A percentile compares a stretch with the other conserved stretches of the same genome.
Evolutionary conservation across 2,797 vertebrate genomes (phyloP).

Genomic region (Schizopygopsis pylzovi): DNA sequence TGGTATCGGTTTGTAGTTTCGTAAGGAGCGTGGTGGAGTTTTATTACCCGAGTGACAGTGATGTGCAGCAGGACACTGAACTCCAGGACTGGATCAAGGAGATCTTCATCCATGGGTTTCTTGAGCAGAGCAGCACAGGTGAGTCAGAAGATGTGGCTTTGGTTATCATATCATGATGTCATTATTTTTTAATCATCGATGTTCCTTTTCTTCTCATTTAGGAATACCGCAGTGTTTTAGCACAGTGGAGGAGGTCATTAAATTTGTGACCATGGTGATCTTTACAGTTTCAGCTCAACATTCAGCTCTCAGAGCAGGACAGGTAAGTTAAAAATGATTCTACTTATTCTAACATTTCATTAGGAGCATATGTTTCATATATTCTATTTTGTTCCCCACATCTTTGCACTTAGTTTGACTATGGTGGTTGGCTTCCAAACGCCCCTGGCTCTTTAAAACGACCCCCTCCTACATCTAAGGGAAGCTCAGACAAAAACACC

Average conservation of each 20-base stretch:
- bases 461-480: constrained; percentile 77
- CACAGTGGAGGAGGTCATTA: constrained; percentile 63
- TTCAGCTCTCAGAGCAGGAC: constrained; percentile 68
- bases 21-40: constrained; percentile 59
- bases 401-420: constrained; percentile 62
- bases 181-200: not conserved
- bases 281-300: constrained; percentile 72
- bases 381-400: not conserved
- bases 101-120: constrained; percentile 67
- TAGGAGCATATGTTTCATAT: not conserved
- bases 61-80: constrained; percentile 66
- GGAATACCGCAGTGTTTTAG: constrained; percentile 56
- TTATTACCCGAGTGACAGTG: constrained; percentile 63
- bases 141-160: constrained; percentile 42
- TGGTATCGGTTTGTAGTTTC: constrained; percentile 58
- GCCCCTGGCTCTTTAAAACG: constrained; percentile 69
- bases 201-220: not conserved
- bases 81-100: constrained; percentile 69
- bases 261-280: constrained; percentile 75
- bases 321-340: constrained; percentile 57
- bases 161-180: not conserved
- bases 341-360: not conserved
- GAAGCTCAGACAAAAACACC: constrained; percentile 68
- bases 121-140: constrained; percentile 50
- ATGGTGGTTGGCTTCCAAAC: constrained; percentile 77